Conservation (phyloP, 2,888 invertebrate genomes). For the Crocallis elinguaria region DNA sequence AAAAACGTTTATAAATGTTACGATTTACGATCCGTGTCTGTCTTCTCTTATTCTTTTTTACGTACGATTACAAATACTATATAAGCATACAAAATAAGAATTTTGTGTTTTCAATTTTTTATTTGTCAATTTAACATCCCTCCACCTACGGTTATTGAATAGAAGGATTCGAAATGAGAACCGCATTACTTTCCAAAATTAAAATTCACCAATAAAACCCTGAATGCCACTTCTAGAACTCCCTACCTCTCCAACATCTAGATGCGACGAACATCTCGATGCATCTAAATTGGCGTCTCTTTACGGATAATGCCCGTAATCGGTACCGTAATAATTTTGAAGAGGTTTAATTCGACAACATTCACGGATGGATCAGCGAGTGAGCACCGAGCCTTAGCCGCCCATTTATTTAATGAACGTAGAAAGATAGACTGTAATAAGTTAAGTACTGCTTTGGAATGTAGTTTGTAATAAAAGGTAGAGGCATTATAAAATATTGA, state of each 20-base stretch:
- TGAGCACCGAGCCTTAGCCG: slow-evolving; percentile 42
- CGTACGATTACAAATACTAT: too few species aligned
- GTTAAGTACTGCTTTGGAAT: slow-evolving; percentile 9
- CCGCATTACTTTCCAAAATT: too few species aligned
- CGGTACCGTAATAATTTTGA: slow-evolving; percentile 63
- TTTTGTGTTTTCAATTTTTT: too few species aligned
- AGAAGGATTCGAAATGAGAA: too few species aligned
- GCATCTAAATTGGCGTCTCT: slow-evolving; percentile 66
- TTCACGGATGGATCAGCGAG: slow-evolving; percentile 54
- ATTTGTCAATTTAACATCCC: too few species aligned
- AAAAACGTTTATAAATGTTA: too few species aligned
- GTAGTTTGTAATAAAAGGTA: background rate
- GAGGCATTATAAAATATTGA: too few species aligned
- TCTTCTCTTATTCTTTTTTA: too few species aligned
- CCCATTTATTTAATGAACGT: slow-evolving; percentile 19
- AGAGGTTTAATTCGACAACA: slow-evolving; percentile 62
- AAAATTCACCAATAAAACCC: too few species aligned
- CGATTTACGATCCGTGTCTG: too few species aligned
- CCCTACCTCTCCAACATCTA: slow-evolving; percentile 8
- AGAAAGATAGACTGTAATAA: slow-evolving; percentile 9
- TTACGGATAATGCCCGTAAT: slow-evolving; percentile 65
- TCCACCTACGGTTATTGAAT: too few species aligned
- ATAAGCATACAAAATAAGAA: too few species aligned
- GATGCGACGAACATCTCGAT: slow-evolving; percentile 46
- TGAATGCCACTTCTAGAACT: background rate